Evolutionary conservation across 1,140 invertebrate genomes (phyloP), one percentile per base, ranked within the genome.

Genomic region (Caerostris extrusa): DNA sequence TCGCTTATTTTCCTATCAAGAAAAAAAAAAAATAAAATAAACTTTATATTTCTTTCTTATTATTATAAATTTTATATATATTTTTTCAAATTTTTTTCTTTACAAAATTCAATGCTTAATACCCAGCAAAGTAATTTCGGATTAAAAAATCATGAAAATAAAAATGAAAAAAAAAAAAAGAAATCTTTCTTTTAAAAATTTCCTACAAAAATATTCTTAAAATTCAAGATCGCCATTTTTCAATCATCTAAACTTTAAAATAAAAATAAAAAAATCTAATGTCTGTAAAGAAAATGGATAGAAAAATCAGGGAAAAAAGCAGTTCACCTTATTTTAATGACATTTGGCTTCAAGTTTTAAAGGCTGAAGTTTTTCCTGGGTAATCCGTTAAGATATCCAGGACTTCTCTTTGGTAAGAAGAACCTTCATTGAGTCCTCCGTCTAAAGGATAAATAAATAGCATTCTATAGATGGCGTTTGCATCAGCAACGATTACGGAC

Each of bases 401-500:
- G 34, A 6, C 34, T 58, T 5, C 14, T 55, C 50, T 19, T 64
- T 12, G 3, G n/a, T 7, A 64, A 50, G 58, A 53, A 60, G 57
- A 64, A 60, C 57, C 50, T 60, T 17, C 34, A 50, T 50, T 86
- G 64, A 50, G 12, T 50, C 3, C 19, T 64, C 34, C 58, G 57
- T 87, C 58, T 64, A 6, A 61, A 64, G 58, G 55, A 85, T 85
- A 56, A 85, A 87, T 87, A 87, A 87, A 61, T 61, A 87, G 85
- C 19, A 50, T 87, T 60, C 85, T 34, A 64, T 50, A 87, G 85
- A 87, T 53, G 85, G 67, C 55, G 55, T 67, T 90, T 71, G 88
- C 88, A 90, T 90, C 88, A 69, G 61, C 67, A 77, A 88, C 77
- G 88, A 90, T 90, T 90, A 90, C 53, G 57, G 88, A 71, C 58